Conservation (phyloP, 2,797 vertebrate species). For the Heterohyrax brucei region DNA sequence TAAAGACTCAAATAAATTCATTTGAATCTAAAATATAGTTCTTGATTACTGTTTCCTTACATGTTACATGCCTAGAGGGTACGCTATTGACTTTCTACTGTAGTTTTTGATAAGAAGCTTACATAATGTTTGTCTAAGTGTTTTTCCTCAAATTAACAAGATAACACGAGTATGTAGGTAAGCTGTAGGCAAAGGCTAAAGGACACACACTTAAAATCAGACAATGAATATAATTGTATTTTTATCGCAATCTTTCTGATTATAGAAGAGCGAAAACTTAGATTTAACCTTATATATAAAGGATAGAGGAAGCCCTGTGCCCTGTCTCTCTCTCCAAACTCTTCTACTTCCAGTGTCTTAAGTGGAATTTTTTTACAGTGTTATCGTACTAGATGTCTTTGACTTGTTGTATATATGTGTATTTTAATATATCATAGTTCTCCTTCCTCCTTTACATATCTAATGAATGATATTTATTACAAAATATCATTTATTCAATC, state of each 20-base stretch:
- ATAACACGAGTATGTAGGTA: neutral
- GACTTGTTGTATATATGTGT: neutral
- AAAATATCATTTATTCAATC: neutral
- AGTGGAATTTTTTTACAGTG: no score
- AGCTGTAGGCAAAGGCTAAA: slow-evolving; percentile 29
- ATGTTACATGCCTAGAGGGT: neutral
- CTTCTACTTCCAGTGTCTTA: neutral
- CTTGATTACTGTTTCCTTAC: neutral
- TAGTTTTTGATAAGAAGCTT: slow-evolving; percentile 51
- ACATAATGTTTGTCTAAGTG: slow-evolving; percentile 37
- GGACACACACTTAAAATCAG: neutral
- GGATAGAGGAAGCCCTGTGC: no score
- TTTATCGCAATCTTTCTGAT: neutral
- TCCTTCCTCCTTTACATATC: neutral
- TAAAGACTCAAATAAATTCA: slow-evolving; percentile 43
- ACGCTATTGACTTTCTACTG: neutral
- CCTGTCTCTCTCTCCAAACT: neutral
- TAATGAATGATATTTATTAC: neutral
- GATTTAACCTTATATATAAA: neutral
- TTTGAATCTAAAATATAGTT: neutral
- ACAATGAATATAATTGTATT: neutral
- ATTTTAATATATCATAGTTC: neutral
- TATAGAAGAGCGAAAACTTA: neutral
- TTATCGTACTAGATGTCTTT: neutral
- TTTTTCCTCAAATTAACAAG: slow-evolving; percentile 37